A percentile compares a stretch with the other conserved stretches of the same genome.
These are phyloP conservation scores for Thermophis baileyi DNA, from an alignment of 2,113 vertebrate genomes.

Conservation along the genomic window DNA sequence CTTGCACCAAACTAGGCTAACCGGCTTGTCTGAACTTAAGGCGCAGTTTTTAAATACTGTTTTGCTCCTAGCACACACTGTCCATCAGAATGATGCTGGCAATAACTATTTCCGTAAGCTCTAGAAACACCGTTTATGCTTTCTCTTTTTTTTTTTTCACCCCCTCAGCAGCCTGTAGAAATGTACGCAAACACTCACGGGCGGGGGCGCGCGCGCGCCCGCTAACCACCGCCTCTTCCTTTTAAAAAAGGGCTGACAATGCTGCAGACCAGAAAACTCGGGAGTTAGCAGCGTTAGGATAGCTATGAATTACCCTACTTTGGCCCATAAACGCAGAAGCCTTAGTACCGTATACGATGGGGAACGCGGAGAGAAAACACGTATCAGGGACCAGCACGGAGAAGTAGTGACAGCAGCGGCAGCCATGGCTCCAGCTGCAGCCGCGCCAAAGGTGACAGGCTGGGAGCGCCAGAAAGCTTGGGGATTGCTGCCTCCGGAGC, in stretches of 20 bases:
- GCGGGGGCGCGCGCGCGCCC: not conserved
- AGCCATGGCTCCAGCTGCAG: slow-evolving; percentile 50
- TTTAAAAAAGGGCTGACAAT: slow-evolving; percentile 30
- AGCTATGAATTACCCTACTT: not conserved
- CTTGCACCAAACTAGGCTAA: not conserved
- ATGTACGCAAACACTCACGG: not conserved
- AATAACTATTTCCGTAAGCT: not conserved
- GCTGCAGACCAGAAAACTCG: slow-evolving; percentile 4
- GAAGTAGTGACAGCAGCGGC: slow-evolving; percentile 33
- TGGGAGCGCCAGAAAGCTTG: not conserved
- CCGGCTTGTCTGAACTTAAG: not conserved
- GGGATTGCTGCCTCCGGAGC: not conserved
- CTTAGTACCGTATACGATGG: not conserved
- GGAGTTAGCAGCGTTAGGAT: not conserved
- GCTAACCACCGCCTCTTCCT: slow-evolving; percentile 2
- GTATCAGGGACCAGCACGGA: not conserved
- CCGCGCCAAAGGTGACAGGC: slow-evolving; percentile 30
- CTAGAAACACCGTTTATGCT: not conserved
- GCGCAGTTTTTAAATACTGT: not conserved
- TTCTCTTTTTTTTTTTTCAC: not conserved
- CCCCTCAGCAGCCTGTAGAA: not conserved
- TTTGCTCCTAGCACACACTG: not conserved
- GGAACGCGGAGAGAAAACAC: not conserved
- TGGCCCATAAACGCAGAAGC: not conserved
- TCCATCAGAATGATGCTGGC: not conserved